Evolutionary conservation across 2,113 vertebrate species (phyloP).

Genomic region (Ceyx margarethae): DNA sequence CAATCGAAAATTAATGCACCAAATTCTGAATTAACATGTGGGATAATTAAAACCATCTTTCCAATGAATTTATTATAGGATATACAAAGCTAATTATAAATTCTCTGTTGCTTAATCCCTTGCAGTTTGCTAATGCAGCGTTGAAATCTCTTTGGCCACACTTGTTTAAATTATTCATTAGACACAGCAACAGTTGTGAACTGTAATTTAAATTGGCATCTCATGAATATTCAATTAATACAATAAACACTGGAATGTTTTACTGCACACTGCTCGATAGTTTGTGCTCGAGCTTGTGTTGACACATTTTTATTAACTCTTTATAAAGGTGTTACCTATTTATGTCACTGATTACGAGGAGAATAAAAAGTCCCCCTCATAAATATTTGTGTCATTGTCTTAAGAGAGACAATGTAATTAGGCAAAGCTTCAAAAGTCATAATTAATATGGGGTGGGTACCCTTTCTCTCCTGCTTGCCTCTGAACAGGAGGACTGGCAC

Average conservation of each 20-base stretch:
- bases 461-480: conserved; percentile 7
- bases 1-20: conserved; percentile 42
- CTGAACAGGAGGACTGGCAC: not conserved
- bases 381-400: conserved; percentile 61
- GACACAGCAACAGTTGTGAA: conserved; percentile 83
- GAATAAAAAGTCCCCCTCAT: conserved; percentile 59
- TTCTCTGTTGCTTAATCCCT: conserved; percentile 77
- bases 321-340: conserved; percentile 68
- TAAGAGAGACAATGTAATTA: conserved; percentile 64
- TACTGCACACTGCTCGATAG: conserved; percentile 71
- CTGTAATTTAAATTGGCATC: conserved; percentile 84
- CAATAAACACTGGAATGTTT: conserved; percentile 80
- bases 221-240: conserved; percentile 84
- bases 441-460: conserved; percentile 23
- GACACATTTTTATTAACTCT: conserved; percentile 81
- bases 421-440: conserved; percentile 61
- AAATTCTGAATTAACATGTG: conserved; percentile 71
- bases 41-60: conserved; percentile 84
- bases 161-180: conserved; percentile 84
- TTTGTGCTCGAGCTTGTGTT: conserved; percentile 74
- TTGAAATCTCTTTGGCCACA: conserved; percentile 84
- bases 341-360: conserved; percentile 65
- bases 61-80: conserved; percentile 80
- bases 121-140: conserved; percentile 79
- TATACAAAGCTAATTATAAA: conserved; percentile 83